Evolutionary conservation across 1,140 invertebrate species (phyloP), one percentile per base, ranked within the genome.

Genomic region (Rhynchophorus ferrugineus): DNA sequence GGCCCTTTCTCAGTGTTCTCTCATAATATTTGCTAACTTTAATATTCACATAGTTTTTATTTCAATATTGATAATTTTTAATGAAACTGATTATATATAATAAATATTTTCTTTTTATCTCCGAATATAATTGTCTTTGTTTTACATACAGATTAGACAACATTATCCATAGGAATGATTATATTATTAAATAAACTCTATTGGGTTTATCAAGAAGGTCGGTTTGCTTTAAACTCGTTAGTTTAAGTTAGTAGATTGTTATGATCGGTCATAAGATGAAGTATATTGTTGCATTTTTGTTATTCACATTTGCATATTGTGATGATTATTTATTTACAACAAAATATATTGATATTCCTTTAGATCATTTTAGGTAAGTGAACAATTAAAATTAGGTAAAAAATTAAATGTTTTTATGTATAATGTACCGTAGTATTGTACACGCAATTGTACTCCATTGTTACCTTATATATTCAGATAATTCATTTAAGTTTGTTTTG

Each of bases 331-430:
- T n/a, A n/a, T 81, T 77, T 64, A 64, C 72, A 38, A 77, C 76
- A 1, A 75, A 77, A 60, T 71, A 73, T 58, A 76, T 80, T 44
- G 68, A 68, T 24, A 76, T 82, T 20, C 79, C 79, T 0, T 43
- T 83, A 17, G 79, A 81, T 60, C 80, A 82, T 62, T 81, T 80
- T 49, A 68, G 57, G 63, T 65, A 61, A 14, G 22, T 18, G 3
- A 3, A 16, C 18, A 16, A 0, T 11, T 17, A 45, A 7, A 13
- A 22, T 19, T 3, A 20, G 0, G 20, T 1, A 51, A 44, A 11
- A 22, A 22, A 36, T 13, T 19, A 22, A 5, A 9, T n/a, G 20
- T 18, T 18, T 18, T 36, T 48, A 7, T 16, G 0, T 19, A 17
- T 42, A 35, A 17, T 35, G 3, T 14, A 44, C 1, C 2, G 43